Base-by-base conservation (phyloP, 2,888 invertebrate species). In the Synanthedon tipuliformis region DNA sequence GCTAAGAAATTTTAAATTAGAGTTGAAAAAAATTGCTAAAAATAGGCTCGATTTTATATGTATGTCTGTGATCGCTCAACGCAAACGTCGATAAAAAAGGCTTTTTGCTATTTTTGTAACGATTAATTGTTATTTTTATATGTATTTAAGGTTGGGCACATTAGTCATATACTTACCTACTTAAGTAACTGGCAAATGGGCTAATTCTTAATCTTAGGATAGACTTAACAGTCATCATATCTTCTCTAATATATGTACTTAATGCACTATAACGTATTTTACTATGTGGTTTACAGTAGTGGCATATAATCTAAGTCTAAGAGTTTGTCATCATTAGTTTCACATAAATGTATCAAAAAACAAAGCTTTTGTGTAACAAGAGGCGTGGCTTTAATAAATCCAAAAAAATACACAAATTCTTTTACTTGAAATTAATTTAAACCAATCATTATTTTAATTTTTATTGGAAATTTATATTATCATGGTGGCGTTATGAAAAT, bases 311-410 rank as follows among this genome's bases (percentile, higher is more conserved):
- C 13, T 50, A 50, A 45, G 18, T 50, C 13, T 50, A 50, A 45
- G 18, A 51, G 53, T 27, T 45, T 45, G 45, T n/a, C 45, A 8
- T 45, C 8, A 45, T 5, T 12, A 45, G 13, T 45, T 45, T 13
- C n/a, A 12, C 45, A n/a, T 45, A 13, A 15, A 1, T 15, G 15
- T 45, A 45, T 4, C 45, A 57, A 34, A 34, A 2, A 34, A 34
- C 8, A 52, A 60, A 68, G 76, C 76, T 78, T 81, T 64, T 82
- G 76, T 80, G 65, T 64, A 65, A 64, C 40, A 50, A 40, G 49
- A 53, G 49, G 50, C 55, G 53, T 49, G 11, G 41, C 53, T 52
- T 54, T 58, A 55, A 57, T 56, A 54, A 57, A 34, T 10, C 34
- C 3, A 34, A 10, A 34, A 34, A 23, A 5, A 4, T 23, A 23